Evolutionary conservation across 2,888 invertebrate genomes (phyloP).

Genomic region (Mesorhabditis belari): DNA sequence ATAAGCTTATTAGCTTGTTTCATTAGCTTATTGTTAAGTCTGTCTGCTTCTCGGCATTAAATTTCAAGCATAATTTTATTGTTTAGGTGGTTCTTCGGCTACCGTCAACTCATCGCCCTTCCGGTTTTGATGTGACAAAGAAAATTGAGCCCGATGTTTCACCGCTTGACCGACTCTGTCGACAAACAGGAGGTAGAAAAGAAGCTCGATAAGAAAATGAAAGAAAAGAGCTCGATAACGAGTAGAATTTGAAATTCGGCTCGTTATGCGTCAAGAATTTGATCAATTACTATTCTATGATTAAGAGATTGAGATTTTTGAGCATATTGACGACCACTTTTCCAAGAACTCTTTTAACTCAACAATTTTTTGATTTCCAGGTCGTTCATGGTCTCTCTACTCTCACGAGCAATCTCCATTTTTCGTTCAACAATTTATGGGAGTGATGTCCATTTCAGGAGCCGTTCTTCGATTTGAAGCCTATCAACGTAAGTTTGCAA

Average conservation of each 20-base stretch:
- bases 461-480: constrained; percentile 96
- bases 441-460: constrained; percentile 84
- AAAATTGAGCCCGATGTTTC: background rate
- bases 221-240: background rate
- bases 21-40: too few species aligned
- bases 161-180: constrained; percentile 8
- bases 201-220: background rate
- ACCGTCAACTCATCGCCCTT: background rate
- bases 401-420: constrained; percentile 90
- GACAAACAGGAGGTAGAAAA: constrained; percentile 13
- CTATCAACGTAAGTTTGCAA: constrained; percentile 43
- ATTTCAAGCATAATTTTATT: too few species aligned
- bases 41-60: too few species aligned
- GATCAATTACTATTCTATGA: too few species aligned
- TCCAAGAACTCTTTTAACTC: too few species aligned
- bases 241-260: too few species aligned
- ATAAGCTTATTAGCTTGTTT: too few species aligned
- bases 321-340: too few species aligned
- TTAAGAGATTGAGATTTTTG: too few species aligned
- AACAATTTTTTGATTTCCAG: constrained; percentile 56
- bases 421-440: constrained; percentile 90
- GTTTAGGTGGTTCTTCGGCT: background rate
- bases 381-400: constrained; percentile 87
- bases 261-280: too few species aligned
- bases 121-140: background rate